Conservation (phyloP, 2,888 invertebrate species). For the Drosophila borealis region DNA sequence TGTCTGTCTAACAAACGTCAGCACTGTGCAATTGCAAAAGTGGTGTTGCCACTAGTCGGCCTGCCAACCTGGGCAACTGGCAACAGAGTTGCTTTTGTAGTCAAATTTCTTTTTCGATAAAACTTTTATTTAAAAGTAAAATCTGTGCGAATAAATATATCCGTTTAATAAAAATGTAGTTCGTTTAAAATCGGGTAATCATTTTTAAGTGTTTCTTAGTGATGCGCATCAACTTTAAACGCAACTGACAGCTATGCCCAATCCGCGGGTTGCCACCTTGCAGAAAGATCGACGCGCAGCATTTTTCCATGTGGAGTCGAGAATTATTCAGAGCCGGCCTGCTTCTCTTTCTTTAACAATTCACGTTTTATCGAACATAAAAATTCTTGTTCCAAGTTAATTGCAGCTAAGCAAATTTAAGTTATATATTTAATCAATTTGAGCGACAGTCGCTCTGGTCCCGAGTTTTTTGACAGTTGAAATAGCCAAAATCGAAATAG, state of each 20-base stretch:
- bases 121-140: background rate
- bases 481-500: constrained; percentile 46
- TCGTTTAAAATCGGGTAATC: background rate
- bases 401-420: constrained; percentile 28
- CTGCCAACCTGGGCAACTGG: constrained; percentile 34
- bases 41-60: constrained; percentile 38
- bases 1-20: constrained; percentile 64
- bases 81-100: constrained; percentile 27
- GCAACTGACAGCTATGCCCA: constrained; percentile 42
- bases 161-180: background rate
- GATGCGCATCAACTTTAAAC: constrained; percentile 39
- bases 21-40: constrained; percentile 57
- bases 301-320: constrained; percentile 60
- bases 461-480: constrained; percentile 49
- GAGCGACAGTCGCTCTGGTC: constrained; percentile 12
- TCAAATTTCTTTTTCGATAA: background rate
- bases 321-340: constrained; percentile 55
- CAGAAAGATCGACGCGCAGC: constrained; percentile 43
- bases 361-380: constrained; percentile 46
- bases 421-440: constrained; percentile 18
- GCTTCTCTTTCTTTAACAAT: constrained; percentile 52
- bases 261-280: constrained; percentile 39
- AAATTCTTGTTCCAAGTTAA: constrained; percentile 44
- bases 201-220: background rate
- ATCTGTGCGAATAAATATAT: background rate